Percentiles rank a stretch among this genome's conserved stretches.
Evolutionary conservation across 64 coral and sea anemone genomes (phyloP).

Genomic region (Montipora sp.): DNA sequence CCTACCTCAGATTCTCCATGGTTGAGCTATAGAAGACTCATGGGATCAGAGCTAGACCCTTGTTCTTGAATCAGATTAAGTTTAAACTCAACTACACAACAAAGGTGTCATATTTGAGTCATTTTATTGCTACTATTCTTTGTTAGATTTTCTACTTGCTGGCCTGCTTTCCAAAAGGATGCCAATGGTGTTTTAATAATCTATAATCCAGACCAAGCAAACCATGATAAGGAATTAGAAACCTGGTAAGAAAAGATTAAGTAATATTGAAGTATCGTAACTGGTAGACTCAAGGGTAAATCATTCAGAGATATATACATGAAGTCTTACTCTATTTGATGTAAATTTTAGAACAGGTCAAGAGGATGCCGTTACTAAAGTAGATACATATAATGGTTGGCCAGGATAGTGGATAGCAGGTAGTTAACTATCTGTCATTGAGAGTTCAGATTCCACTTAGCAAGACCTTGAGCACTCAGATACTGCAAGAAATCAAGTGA

Average conservation of each 20-base stretch:
- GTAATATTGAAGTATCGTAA: too few species aligned
- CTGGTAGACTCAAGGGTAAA: neutral
- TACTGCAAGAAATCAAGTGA: too few species aligned
- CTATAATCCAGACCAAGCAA: conserved; percentile 92
- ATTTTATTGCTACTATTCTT: neutral
- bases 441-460: neutral
- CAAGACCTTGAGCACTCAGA: neutral
- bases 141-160: conserved; percentile 87
- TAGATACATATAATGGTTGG: neutral
- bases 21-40: too few species aligned
- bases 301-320: too few species aligned
- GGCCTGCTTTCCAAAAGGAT: conserved; percentile 98
- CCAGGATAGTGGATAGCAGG: neutral
- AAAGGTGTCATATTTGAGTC: too few species aligned
- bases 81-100: neutral
- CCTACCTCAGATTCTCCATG: neutral
- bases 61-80: neutral
- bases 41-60: neutral
- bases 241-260: conserved; percentile 77
- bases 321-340: too few species aligned
- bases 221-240: conserved; percentile 96
- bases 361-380: too few species aligned
- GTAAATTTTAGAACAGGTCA: too few species aligned
- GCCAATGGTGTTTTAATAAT: conserved; percentile 91
- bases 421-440: neutral